Evolutionary conservation across 1,140 invertebrate genomes (phyloP).

Genomic region (Druon quercuslanigerum): DNA sequence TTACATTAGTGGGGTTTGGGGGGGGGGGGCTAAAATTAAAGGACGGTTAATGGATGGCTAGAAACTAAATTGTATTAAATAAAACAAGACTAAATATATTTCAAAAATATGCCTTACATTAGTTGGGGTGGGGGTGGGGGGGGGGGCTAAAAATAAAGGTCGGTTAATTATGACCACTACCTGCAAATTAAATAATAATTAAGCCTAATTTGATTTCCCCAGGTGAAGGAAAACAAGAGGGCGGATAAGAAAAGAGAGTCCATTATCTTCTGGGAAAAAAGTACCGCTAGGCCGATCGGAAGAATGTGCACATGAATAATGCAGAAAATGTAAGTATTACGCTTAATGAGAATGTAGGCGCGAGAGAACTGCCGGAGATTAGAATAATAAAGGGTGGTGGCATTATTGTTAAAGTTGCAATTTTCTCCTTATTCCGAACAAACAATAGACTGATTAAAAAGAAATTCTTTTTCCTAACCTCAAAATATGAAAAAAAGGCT

Average conservation of each 20-base stretch:
- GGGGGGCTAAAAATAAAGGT: no score
- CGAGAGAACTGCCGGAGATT: constrained; percentile 9
- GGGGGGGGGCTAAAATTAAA: no score
- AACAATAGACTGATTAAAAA: background rate
- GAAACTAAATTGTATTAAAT: no score
- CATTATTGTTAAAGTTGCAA: background rate
- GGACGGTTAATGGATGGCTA: no score
- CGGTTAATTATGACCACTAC: background rate
- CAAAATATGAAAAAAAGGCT: no score
- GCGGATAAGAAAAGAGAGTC: constrained; percentile 17
- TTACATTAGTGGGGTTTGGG: no score
- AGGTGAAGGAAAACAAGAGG: background rate
- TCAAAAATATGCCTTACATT: no score
- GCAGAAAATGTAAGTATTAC: constrained; percentile 1
- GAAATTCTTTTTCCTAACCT: no score
- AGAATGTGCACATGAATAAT: constrained; percentile 23
- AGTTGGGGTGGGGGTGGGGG: no score
- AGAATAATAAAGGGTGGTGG: background rate
- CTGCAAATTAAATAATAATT: background rate
- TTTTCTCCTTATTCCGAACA: background rate
- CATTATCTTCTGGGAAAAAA: constrained; percentile 27
- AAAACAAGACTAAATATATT: no score
- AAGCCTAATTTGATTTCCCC: constrained; percentile 1
- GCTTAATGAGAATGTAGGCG: constrained; percentile 19
- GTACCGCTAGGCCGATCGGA: constrained; percentile 8